Base-by-base conservation (phyloP, 2,888 invertebrate genomes). In the Thymelicus sylvestris region DNA sequence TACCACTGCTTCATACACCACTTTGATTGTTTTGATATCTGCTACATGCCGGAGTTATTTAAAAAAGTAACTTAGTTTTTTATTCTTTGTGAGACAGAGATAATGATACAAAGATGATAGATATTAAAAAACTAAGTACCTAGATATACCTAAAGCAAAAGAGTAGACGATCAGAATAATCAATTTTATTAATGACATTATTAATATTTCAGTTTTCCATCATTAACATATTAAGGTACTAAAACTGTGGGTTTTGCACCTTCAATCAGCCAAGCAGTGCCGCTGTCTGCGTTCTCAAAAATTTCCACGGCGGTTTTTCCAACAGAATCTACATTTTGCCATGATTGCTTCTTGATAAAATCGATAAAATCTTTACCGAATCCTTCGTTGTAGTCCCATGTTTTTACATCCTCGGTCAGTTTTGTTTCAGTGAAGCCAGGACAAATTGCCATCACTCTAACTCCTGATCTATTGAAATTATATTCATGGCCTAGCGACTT, bases 241-340 rank as follows among this genome's bases (percentile, higher is more conserved):
- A 74, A 70, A 47, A 71, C 62, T 38, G 77, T 71, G 12, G 89
- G 88, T 67, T 86, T 80, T 0, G 82, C 85, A 2, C 89, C 94
- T 81, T 94, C 94, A 24, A 91, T 86, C 38, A 94, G 83, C 95
- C 95, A 95, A 0, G 94, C 91, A 2, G 94, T 92, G 0, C 94
- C 95, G 79, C 91, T 94, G 12, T 89, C 86, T 5, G 90, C 94
- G 57, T 84, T 85, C 67, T 87, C 83, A 39, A 84, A 87, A 0
- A 86, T 74, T 8, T 87, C 84, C 7, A 85, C 83, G 0, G 83
- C 85, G 6, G 85, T 87, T 38, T 81, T 80, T 0, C 85, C 86
- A 0, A 89, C 86, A 6, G 77, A 74, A 2, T 85, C 86, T 1
- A 81, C 80, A 41, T 83, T 81, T 76, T 90, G 89, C 84, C 85